Evolutionary conservation across 2,888 invertebrate species (phyloP), one percentile per base, ranked within the genome.

Genomic region (Phragmatobia fuliginosa): DNA sequence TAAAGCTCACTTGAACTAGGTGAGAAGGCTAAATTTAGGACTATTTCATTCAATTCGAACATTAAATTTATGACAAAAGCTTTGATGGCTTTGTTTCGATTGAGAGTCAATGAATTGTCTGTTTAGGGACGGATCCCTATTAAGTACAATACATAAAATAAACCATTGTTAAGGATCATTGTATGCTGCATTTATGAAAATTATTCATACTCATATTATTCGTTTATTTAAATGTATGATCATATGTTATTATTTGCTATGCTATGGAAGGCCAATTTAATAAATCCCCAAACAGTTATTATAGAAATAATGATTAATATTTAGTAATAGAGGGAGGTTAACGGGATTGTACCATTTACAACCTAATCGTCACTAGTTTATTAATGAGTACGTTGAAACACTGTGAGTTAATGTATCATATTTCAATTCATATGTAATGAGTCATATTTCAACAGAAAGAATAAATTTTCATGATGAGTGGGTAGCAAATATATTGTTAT

Each of bases 1-100:
- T 65, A 16, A 56, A 62, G 18, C 52, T 58, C 60, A 45, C 45
- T 69, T 60, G 45, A 61, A 59, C 11, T 41, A 68, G 32, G 63
- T 62, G 56, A 31, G 32, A 32, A 21, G 8, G 28, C 28, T 59
- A 67, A 68, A 61, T 28, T 49, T 36, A 33, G 25, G 36, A 16
- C 33, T 33, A 36, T 61, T 5, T 14, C 36, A 14, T 25, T 1
- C 10, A 56, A 56, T 52, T n/a, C 5, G 18, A 6, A 41, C 5
- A 4, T 60, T 10, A 33, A 33, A 32, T 16, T 32, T 1, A 36
- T 25, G 14, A 25, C n/a, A n/a, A 61, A 25, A 25, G 3, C 8
- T n/a, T n/a, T 36, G n/a, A 36, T 3, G 0, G 21, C 21, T 49
- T 49, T 49, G n/a, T 49, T 10, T n/a, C 3, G 49, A 21, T 49